Percentiles rank a stretch among this genome's conserved stretches.
Evolutionary conservation across 2,888 invertebrate species (phyloP).

Genomic region (Sturmia bella): DNA sequence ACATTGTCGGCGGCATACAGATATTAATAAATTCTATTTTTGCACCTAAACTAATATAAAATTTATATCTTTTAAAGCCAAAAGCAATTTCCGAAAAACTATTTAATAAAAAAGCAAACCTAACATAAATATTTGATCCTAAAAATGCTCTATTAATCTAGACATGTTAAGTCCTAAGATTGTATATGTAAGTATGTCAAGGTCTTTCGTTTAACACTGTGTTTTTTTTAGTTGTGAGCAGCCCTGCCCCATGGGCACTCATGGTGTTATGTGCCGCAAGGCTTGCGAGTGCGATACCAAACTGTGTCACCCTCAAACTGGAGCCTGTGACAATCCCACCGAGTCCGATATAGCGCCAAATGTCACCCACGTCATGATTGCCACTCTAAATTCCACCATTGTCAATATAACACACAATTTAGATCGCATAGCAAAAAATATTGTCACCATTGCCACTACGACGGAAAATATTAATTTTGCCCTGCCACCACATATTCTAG

Average conservation of each 20-base stretch:
- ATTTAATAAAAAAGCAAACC: too few species aligned
- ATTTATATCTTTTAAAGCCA: too few species aligned
- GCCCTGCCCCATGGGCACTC: conserved; percentile 79
- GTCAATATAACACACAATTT: conserved; percentile 80
- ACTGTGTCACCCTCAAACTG: conserved; percentile 77
- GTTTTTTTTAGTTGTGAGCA: conserved; percentile 77
- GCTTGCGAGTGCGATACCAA: conserved; percentile 77
- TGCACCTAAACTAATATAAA: too few species aligned
- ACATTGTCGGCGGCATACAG: too few species aligned
- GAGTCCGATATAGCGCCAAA: conserved; percentile 69
- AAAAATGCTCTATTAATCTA: too few species aligned
- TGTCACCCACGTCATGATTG: conserved; percentile 79
- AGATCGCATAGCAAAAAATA: conserved; percentile 77
- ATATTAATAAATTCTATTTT: too few species aligned
- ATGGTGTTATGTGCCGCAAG: conserved; percentile 80
- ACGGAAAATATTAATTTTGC: conserved; percentile 60
- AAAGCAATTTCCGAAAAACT: too few species aligned
- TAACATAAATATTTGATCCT: too few species aligned
- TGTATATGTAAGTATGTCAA: too few species aligned
- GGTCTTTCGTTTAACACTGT: neutral
- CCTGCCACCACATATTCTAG: conserved; percentile 60
- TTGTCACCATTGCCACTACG: conserved; percentile 74
- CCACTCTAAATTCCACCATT: conserved; percentile 80
- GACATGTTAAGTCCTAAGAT: too few species aligned
- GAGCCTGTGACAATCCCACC: conserved; percentile 72